phyloP scores from a whole-genome alignment of 2,797 vertebrate species.

The Manis pentadactyla region DNA sequence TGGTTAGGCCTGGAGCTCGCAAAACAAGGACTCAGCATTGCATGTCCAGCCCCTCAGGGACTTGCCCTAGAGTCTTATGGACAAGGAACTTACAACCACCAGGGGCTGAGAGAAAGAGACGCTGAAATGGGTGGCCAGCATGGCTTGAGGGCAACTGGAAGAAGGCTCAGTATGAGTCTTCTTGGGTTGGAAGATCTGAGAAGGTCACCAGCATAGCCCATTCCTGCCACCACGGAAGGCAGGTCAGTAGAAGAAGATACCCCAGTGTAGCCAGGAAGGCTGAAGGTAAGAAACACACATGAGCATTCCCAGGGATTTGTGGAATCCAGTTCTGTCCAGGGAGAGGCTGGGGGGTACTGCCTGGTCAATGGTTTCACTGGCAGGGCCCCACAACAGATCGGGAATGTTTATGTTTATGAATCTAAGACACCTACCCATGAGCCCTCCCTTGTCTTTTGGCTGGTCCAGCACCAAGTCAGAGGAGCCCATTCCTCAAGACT shows the following conservation, averaged over 20 bases:
- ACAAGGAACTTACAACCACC: background rate
- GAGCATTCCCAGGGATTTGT: background rate
- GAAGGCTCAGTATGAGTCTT: background rate
- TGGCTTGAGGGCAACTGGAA: background rate
- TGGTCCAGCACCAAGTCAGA: background rate
- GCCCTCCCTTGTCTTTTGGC: background rate
- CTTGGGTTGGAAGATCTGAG: background rate
- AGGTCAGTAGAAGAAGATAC: background rate
- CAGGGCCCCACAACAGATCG: background rate
- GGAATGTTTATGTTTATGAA: background rate
- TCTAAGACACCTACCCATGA: background rate
- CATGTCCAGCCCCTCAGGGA: background rate
- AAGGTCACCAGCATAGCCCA: background rate
- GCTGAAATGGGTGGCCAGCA: background rate
- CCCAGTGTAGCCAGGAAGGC: background rate
- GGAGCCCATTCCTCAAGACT: background rate
- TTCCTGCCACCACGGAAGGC: background rate
- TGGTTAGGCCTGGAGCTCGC: background rate
- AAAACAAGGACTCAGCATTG: background rate
- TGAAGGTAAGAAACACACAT: background rate
- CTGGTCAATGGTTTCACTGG: rapidly evolving
- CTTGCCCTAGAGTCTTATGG: background rate
- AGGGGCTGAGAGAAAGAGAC: background rate
- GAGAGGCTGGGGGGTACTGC: background rate
- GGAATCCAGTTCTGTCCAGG: background rate